These are phyloP conservation scores for Agonopterix arenella DNA, from an alignment of 2,888 invertebrate species.

Conservation along the genomic window DNA sequence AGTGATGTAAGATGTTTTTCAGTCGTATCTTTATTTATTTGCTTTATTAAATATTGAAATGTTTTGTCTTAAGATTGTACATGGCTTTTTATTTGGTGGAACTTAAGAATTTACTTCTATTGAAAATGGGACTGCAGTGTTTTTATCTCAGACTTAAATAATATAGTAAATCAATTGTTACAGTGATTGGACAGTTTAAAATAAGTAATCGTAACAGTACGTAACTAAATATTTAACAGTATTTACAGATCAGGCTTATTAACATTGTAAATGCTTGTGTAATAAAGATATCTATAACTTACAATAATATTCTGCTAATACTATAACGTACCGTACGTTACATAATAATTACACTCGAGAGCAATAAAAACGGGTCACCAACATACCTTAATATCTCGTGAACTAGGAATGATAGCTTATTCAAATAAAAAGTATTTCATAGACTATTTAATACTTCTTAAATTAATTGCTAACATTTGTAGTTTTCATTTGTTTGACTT, in stretches of 20 bases:
- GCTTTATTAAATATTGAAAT: not conserved
- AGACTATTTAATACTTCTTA: too few species aligned
- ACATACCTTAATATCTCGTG: too few species aligned
- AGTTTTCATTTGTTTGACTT: too few species aligned
- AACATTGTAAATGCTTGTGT: slow-evolving; percentile 24
- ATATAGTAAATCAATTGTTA: not conserved
- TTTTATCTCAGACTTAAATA: slow-evolving; percentile 1
- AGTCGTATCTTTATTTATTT: slow-evolving; percentile 6
- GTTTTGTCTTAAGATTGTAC: slow-evolving; percentile 11
- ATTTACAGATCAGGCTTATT: slow-evolving; percentile 18
- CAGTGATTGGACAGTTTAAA: slow-evolving; percentile 3
- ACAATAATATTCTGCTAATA: not conserved
- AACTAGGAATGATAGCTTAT: too few species aligned
- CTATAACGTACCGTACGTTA: not conserved
- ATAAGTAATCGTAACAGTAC: slow-evolving; percentile 13
- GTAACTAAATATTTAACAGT: slow-evolving; percentile 11
- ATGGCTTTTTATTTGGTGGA: slow-evolving; percentile 9
- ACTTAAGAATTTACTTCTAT: not conserved
- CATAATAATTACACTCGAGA: too few species aligned
- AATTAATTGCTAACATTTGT: too few species aligned
- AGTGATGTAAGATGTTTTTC: slow-evolving; percentile 2
- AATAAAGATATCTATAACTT: slow-evolving; percentile 6
- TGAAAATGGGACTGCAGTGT: slow-evolving; percentile 10
- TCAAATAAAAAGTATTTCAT: too few species aligned
- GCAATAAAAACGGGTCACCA: too few species aligned